phyloP scores from a whole-genome alignment of 2,113 vertebrate species.

The Elachura formosa region DNA sequence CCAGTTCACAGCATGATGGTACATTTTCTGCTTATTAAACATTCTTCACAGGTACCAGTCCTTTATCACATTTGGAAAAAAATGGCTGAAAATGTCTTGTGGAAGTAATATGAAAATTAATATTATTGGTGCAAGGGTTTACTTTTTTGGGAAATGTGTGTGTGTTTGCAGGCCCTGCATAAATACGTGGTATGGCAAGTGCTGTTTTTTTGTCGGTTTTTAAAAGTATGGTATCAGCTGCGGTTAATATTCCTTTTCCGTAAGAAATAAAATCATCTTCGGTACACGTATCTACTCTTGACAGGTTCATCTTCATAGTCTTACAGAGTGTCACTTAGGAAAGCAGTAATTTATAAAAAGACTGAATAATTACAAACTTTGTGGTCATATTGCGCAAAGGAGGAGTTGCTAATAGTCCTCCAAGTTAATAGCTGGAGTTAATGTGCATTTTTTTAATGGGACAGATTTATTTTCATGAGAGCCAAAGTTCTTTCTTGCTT shows the following conservation, averaged over 20 bases:
- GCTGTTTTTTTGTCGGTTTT: neutral
- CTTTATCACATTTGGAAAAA: neutral
- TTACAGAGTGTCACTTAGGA: neutral
- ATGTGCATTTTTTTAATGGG: conserved; percentile 29
- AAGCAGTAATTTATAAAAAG: neutral
- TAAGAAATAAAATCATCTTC: neutral
- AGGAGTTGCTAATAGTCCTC: neutral
- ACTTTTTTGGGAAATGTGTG: neutral
- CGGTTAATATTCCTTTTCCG: neutral
- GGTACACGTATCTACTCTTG: neutral
- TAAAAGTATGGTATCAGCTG: neutral
- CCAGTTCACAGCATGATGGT: neutral
- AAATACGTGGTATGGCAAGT: neutral
- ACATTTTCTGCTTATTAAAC: neutral
- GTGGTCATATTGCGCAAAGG: neutral
- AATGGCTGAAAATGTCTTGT: neutral
- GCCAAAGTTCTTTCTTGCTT: conserved; percentile 39
- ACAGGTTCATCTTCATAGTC: neutral
- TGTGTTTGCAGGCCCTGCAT: neutral
- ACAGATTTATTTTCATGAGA: conserved; percentile 31
- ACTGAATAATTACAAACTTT: neutral
- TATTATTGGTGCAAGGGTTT: neutral
- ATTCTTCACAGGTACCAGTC: neutral
- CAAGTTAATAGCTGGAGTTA: conserved; percentile 15
- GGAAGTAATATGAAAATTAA: neutral